phyloP scores from a whole-genome alignment of 2,797 vertebrate species.

The Sebastes steindachneri region DNA sequence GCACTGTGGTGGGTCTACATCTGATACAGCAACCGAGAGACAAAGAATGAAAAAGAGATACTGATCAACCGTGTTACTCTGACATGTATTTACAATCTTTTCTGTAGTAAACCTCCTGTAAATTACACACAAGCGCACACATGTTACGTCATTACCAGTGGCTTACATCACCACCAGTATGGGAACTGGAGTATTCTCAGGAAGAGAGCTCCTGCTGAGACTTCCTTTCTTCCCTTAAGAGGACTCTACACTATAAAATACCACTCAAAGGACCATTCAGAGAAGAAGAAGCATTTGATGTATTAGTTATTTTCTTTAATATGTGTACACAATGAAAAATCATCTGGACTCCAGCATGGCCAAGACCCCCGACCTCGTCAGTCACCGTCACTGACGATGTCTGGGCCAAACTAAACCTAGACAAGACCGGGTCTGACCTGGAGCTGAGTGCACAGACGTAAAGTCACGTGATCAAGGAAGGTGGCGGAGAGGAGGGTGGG shows the following conservation, averaged over 20 bases:
- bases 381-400: neutral
- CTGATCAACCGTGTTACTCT: constrained; percentile 32
- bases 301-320: neutral
- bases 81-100: constrained; percentile 12
- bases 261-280: constrained; percentile 3
- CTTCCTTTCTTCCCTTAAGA: constrained; percentile 40
- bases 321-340: neutral
- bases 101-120: neutral
- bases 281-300: neutral
- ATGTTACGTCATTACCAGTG: neutral
- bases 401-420: constrained; percentile 23
- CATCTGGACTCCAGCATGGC: neutral
- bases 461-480: constrained; percentile 36
- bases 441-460: constrained; percentile 9
- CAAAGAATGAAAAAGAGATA: neutral
- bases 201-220: constrained; percentile 33
- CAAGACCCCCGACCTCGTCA: neutral
- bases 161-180: constrained; percentile 26
- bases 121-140: neutral
- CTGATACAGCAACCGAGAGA: neutral
- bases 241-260: constrained; percentile 27
- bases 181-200: constrained; percentile 25
- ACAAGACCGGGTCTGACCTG: constrained; percentile 27
- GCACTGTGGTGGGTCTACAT: neutral
- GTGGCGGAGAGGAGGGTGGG: constrained; percentile 24